phyloP scores from a whole-genome alignment of 2,888 invertebrate species.

The Chloroclystis v-ata region DNA sequence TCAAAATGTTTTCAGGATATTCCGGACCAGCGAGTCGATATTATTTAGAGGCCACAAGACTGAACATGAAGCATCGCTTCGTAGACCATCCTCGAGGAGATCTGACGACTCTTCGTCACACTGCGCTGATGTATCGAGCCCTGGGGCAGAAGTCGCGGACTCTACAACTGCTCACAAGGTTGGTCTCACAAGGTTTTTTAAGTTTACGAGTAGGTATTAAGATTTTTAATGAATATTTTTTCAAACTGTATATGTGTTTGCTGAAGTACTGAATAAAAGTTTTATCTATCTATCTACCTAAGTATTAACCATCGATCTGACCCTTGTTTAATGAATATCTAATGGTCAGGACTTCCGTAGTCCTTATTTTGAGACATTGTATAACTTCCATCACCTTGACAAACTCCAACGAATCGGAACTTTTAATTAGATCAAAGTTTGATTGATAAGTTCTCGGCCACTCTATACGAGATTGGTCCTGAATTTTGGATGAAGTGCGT shows the following conservation, averaged over 20 bases:
- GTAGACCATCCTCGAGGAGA: conserved; percentile 66
- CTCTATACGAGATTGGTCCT: conserved; percentile 8
- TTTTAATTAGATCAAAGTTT: conserved; percentile 15
- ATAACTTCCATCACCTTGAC: not conserved
- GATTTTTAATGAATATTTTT: too few relatives aligned
- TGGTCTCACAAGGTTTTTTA: conserved; percentile 10
- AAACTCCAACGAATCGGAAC: not conserved
- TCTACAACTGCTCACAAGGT: conserved; percentile 81
- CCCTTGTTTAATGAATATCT: too few relatives aligned
- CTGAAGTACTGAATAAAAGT: too few relatives aligned
- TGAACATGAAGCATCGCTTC: conserved; percentile 55
- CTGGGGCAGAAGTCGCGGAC: conserved; percentile 83
- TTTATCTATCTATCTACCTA: too few relatives aligned
- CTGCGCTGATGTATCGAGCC: conserved; percentile 81
- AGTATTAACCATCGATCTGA: too few relatives aligned
- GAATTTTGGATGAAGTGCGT: conserved; percentile 12
- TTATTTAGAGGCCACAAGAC: conserved; percentile 65
- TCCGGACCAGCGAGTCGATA: conserved; percentile 54
- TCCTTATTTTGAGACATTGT: too few relatives aligned
- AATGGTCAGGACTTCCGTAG: too few relatives aligned
- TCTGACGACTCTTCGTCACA: conserved; percentile 80
- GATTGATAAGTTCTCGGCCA: conserved; percentile 8
- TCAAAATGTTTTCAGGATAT: conserved; percentile 56
- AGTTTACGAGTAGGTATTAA: too few relatives aligned
- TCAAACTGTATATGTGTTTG: too few relatives aligned